Base-by-base conservation (phyloP, 53 echinoderm and acorn worm genomes). In the Echinarachnius parma region DNA sequence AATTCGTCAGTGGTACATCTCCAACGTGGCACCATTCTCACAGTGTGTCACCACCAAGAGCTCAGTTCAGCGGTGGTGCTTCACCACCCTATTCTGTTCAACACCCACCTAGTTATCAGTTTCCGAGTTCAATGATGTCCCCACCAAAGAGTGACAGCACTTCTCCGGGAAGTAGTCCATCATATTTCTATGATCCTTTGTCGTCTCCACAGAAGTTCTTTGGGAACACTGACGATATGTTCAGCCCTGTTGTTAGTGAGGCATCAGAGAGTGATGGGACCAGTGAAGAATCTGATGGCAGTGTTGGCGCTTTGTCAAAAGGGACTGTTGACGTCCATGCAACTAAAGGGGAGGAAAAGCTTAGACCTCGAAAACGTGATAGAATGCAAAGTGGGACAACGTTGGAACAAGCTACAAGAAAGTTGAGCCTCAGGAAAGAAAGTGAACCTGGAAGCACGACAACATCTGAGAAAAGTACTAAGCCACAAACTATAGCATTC, bases 171-270 rank as follows among this genome's bases (percentile, higher is more conserved):
- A 72, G 74, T 29, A 72, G 74, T n/a, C 74, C 74, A 4, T 56
- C 74, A 16, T 39, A 72, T 29, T 72, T 39, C 22, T 72, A 72
- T 39, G 57, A 37, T 45, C 56, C 74, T 0, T 72, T n/a, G n/a
- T n/a, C 57, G 30, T 72, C 74, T 54, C 74, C 74, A 27, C 74
- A 56, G 30, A 72, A 57, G 20, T 72, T 56, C 35, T 72, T 69
- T 33, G 69, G 27, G 2, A 35, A 56, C 31, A 4, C 44, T 4
- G 74, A 72, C 18, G 74, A 72, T 9, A 30, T 72, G 20, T 72
- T 72, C 36, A 72, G 74, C 19, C 74, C 74, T 27, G 57, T 72
- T 10, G 74, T 72, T 24, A 72, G 74, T 24, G 74, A 72, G 28
- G 74, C 26, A 55, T 56, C 74, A 55, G 74, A 72, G 8, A 57